These are phyloP conservation scores for Echeneis naucrates DNA, from an alignment of 2,797 vertebrate genomes.

Conservation along the genomic window DNA sequence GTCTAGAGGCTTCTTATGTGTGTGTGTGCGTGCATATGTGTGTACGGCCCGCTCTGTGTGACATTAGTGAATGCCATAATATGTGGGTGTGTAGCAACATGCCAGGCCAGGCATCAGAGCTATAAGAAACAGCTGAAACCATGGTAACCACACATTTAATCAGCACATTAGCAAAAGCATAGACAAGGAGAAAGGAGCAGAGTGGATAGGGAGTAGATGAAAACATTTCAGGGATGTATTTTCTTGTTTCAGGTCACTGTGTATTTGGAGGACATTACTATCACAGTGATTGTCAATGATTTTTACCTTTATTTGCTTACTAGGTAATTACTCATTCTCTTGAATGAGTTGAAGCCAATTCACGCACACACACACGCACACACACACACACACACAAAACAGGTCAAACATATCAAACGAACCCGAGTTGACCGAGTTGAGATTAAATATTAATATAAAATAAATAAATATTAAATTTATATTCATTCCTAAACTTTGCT, in stretches of 20 bases:
- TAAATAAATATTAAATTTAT: not conserved
- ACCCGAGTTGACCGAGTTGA: not conserved
- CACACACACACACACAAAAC: no score
- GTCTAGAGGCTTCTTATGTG: slow-evolving; percentile 46
- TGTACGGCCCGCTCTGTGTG: slow-evolving; percentile 23
- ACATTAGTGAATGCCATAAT: slow-evolving; percentile 59
- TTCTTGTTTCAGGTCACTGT: slow-evolving; percentile 15
- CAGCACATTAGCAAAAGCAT: slow-evolving; percentile 56
- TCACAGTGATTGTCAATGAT: not conserved
- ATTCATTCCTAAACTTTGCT: slow-evolving; percentile 9
- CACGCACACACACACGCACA: slow-evolving; percentile 2
- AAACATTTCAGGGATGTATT: slow-evolving; percentile 19
- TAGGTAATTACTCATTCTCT: not conserved
- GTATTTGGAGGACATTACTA: slow-evolving; percentile 1
- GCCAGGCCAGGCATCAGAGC: slow-evolving; percentile 64
- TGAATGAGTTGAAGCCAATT: not conserved
- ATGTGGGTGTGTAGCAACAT: slow-evolving; percentile 74
- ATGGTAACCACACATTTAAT: slow-evolving; percentile 74
- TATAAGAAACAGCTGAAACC: slow-evolving; percentile 77
- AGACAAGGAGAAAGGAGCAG: slow-evolving; percentile 41
- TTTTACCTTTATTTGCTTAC: not conserved
- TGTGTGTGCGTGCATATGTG: slow-evolving; percentile 2
- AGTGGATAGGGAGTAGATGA: slow-evolving; percentile 41
- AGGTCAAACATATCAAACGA: not conserved
- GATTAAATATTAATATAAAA: no score